Evolutionary conservation across 2,113 vertebrate genomes (phyloP).

Genomic region (Argyrosomus japonicus): DNA sequence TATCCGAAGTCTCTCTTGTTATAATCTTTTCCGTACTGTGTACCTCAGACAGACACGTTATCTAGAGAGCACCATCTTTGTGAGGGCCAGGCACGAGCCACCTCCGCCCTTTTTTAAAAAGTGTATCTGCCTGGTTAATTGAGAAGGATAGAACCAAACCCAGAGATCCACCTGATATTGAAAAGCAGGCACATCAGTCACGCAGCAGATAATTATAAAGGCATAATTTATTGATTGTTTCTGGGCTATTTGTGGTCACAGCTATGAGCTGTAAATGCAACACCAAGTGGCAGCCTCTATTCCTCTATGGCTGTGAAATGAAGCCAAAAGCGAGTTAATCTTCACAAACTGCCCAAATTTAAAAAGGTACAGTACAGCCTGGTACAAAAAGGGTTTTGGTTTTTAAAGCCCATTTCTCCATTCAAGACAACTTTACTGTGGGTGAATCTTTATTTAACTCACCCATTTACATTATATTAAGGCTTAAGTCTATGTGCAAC

Average conservation of each 20-base stretch:
- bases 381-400: too few species aligned
- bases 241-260: background rate
- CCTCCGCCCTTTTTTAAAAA: background rate
- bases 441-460: too few species aligned
- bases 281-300: too few species aligned
- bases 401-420: too few species aligned
- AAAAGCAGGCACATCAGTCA: background rate
- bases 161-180: background rate
- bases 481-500: too few species aligned
- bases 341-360: too few species aligned
- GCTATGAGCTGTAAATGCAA: background rate
- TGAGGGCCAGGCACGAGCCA: background rate
- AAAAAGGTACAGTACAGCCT: too few species aligned
- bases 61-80: background rate
- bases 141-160: background rate
- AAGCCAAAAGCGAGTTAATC: too few species aligned
- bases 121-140: background rate
- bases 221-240: background rate
- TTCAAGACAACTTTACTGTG: too few species aligned
- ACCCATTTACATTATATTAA: too few species aligned
- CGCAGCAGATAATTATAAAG: background rate
- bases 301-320: too few species aligned
- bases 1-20: background rate
- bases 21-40: background rate
- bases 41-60: background rate